Evolutionary conservation across 2,113 vertebrate species (phyloP), one percentile per base, ranked within the genome.

Genomic region (Chionomys nivalis): DNA sequence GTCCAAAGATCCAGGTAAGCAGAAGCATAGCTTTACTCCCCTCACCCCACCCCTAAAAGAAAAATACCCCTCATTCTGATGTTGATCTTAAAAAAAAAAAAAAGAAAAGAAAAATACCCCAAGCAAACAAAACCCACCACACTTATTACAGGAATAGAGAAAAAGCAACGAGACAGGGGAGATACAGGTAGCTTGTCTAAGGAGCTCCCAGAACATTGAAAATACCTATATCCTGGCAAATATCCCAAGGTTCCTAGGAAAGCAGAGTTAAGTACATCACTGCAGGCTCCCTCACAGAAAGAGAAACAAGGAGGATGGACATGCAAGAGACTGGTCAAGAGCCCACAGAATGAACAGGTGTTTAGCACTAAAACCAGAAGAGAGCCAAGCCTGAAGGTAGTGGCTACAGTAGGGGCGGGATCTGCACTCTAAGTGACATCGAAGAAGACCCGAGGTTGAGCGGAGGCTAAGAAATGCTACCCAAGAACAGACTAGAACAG

Each of bases 401-500:
- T 33, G 55, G 31, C 55, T 44, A 52, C 10, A 39, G 19, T 36
- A 26, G 44, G 61, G 68, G 28, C 31, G 8, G 61, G 49, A 55
- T 73, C 42, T 94, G 23, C 49, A 83, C 55, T 95, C 63, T 79
- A 72, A 72, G 28, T 16, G 47, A 87, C 8, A 90, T 0, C 11
- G 49, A 78, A 42, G 26, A 86, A 91, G 68, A 87, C 78, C 95
- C 55, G 91, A 96, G 85, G 81, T 10, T 52, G 77, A 77, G 66
- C 39, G 65, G 85, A 94, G 76, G 42, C 75, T 87, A 87, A 94
- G 94, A 95, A 91, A 75, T 70, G 73, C 42, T 23, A 87, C 90
- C 90, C 31, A 89, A 86, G 66, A 76, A 73, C 12, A 87, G 87
- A 79, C 4, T 5, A 63, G 68, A 11, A n/a, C 44, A 65, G 33